Conservation (phyloP, 37 sponge, comb jelly and placozoan genomes). For the Spongia lamella region DNA sequence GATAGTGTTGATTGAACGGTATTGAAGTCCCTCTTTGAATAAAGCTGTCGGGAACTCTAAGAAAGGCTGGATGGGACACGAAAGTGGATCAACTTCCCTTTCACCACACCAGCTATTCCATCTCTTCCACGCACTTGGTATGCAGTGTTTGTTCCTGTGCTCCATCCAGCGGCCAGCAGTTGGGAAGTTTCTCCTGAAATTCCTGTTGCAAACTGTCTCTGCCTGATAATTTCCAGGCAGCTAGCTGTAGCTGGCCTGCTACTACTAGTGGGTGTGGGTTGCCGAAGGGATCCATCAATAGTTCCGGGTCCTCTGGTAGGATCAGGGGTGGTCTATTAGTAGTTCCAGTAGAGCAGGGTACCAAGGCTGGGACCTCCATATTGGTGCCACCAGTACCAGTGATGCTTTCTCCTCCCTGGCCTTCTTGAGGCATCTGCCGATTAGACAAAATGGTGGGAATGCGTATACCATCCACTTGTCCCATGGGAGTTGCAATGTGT, state of each 20-base stretch:
- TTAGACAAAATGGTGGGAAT: constrained; percentile 27
- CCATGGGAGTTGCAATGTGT: constrained; percentile 15
- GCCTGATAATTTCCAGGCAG: no score
- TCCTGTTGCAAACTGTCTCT: no score
- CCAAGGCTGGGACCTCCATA: constrained; percentile 31
- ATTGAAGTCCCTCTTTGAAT: no score
- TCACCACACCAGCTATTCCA: constrained; percentile 25
- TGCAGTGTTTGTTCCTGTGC: constrained; percentile 21
- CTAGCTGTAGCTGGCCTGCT: constrained; percentile 23
- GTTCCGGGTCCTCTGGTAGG: constrained; percentile 5
- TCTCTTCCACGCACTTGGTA: constrained; percentile 15
- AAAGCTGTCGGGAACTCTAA: no score
- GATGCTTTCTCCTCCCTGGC: no score
- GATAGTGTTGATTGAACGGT: constrained; percentile 15
- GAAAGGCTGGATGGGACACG: no score
- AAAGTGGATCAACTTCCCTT: constrained; percentile 34
- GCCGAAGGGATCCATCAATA: constrained; percentile 11
- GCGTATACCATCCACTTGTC: background rate
- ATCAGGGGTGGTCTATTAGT: constrained; percentile 15
- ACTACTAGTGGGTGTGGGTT: constrained; percentile 21
- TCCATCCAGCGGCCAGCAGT: no score
- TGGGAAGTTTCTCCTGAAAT: no score
- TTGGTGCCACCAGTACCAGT: constrained; percentile 21
- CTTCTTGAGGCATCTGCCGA: background rate
- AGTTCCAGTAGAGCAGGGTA: no score